Evolutionary conservation across 2,888 invertebrate species (phyloP), one percentile per base, ranked within the genome.

Genomic region (Tiliacea citrago): DNA sequence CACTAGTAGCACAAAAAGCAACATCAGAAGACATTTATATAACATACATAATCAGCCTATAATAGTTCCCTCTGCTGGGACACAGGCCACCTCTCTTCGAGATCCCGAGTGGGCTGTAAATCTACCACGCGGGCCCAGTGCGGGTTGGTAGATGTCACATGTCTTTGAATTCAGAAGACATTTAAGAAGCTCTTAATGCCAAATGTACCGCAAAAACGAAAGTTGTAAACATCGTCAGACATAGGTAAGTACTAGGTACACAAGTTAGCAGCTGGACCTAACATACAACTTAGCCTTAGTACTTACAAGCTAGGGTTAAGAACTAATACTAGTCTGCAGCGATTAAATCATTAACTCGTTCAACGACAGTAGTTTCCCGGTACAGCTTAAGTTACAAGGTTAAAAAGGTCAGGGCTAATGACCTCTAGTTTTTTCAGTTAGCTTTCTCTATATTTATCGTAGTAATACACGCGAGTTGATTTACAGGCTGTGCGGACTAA

Each of bases 391-490:
- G 90, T 91, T 89, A 90, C 93, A 93, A 93, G 93, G 94, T 94
- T 94, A 89, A 90, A 93, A 91, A 94, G 94, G 94, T 94, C 93
- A 94, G 91, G 92, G 93, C 92, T 90, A 93, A 92, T 92, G 93
- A 94, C 92, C 94, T 84, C 73, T 51, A 58, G 16, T 47, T 29
- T 83, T 90, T 91, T 90, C 89, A 65, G 61, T 90, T 82, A 84
- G 85, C 89, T 90, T 89, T 92, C 91, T 85, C 89, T 87, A 83
- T 86, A 88, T 89, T 90, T 90, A 93, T 91, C 82, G 89, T 82
- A 78, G 73, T 81, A 79, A 74, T 85, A 84, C 94, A 95, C 92
- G 94, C 95, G 71, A 93, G 68, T 77, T 69, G 62, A 82, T 85
- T 74, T 75, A 81, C 57, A 67, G 53, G 42, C 29, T 24, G 7